Conservation (phyloP, 2,113 vertebrate species). For the Grammomys dolichurus region DNA sequence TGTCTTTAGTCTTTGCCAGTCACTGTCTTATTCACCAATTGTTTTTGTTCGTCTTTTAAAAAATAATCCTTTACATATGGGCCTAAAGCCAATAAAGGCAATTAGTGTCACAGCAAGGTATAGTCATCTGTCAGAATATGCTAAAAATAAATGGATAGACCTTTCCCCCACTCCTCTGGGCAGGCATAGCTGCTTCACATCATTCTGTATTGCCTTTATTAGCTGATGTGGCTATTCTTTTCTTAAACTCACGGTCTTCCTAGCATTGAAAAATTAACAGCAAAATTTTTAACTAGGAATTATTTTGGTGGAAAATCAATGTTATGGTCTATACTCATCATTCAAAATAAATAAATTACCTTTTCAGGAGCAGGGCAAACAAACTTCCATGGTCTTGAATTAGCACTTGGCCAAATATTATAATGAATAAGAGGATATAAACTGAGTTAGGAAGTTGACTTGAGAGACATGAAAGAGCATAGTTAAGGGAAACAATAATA, state of each 20-base stretch:
- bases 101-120: conserved; percentile 35
- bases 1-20: conserved; percentile 36
- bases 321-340: not conserved
- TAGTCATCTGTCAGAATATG: conserved; percentile 35
- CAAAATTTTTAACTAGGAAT: conserved; percentile 15
- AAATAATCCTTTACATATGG: conserved; percentile 48
- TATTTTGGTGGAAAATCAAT: conserved; percentile 34
- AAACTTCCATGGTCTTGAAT: conserved; percentile 14
- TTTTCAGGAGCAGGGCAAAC: not conserved
- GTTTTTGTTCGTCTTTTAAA: conserved; percentile 67
- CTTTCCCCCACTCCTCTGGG: not conserved
- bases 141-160: conserved; percentile 61
- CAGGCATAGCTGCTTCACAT: not conserved
- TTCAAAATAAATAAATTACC: conserved; percentile 2
- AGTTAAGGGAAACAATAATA: conserved; percentile 12
- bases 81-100: conserved; percentile 58
- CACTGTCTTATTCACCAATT: conserved; percentile 55
- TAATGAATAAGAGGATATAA: not conserved
- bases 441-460: conserved; percentile 4
- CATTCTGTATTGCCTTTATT: conserved; percentile 54
- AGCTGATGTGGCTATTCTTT: conserved; percentile 30
- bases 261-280: not conserved
- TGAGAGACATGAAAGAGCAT: not conserved
- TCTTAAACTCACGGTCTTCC: not conserved
- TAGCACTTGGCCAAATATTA: conserved; percentile 37